Percentiles rank a stretch among this genome's conserved stretches.
phyloP scores from a whole-genome alignment of 2,113 vertebrate genomes.

The Lathamus discolor region DNA sequence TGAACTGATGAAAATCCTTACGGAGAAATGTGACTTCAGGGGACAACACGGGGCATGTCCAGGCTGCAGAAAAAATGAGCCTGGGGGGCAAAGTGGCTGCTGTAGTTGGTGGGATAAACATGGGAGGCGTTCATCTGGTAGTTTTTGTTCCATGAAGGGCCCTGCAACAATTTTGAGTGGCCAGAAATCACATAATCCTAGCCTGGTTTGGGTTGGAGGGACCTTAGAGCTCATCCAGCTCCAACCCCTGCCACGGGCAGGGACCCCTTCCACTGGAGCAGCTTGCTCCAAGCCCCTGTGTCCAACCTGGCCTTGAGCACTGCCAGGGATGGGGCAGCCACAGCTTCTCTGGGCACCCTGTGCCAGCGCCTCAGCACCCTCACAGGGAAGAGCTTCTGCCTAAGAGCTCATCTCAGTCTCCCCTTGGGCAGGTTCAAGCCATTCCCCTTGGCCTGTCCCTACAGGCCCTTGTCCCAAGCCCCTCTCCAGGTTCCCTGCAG shows the following conservation, averaged over 20 bases:
- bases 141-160: neutral
- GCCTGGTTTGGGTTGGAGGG: neutral
- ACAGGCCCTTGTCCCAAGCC: too few relatives aligned
- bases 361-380: too few relatives aligned
- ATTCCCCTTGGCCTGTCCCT: too few relatives aligned
- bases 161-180: neutral
- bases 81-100: neutral
- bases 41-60: rapidly evolving
- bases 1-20: neutral
- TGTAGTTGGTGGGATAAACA: neutral
- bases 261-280: neutral
- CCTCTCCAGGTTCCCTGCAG: too few relatives aligned
- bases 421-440: too few relatives aligned
- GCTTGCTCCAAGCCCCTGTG: too few relatives aligned
- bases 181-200: neutral
- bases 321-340: too few relatives aligned
- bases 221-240: neutral
- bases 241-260: neutral
- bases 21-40: neutral
- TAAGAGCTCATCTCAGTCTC: too few relatives aligned
- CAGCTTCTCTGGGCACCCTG: too few relatives aligned
- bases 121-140: neutral
- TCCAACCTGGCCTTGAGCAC: too few relatives aligned
- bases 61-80: neutral
- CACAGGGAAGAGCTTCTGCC: too few relatives aligned